A percentile compares a stretch with the other conserved stretches of the same genome.
Conservation (phyloP, 1,140 invertebrate species). For the Sitodiplosis mosellana region DNA sequence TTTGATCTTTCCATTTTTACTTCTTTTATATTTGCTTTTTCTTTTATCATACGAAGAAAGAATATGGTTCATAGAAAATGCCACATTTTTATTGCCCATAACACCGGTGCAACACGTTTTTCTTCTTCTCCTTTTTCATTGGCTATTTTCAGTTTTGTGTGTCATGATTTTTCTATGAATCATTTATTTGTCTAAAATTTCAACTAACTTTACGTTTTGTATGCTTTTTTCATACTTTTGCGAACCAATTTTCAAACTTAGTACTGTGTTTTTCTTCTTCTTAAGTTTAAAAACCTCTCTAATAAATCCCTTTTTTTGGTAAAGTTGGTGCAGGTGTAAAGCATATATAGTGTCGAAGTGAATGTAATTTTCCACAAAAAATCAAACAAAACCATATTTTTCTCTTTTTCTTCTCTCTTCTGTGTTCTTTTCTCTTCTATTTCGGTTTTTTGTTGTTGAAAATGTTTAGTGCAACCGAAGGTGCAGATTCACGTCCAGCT, state of each 20-base stretch:
- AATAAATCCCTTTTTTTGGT: neutral
- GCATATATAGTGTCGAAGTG: neutral
- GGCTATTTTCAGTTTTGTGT: too few species aligned
- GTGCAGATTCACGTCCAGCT: conserved; percentile 61
- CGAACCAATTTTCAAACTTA: neutral
- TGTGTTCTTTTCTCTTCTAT: neutral
- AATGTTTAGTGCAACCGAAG: conserved; percentile 54
- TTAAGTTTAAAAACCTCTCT: neutral
- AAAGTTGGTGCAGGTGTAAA: neutral
- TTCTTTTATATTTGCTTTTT: too few species aligned
- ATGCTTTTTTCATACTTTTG: too few species aligned
- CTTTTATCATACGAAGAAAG: too few species aligned
- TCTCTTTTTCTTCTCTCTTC: neutral
- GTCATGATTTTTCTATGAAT: too few species aligned
- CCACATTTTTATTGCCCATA: too few species aligned
- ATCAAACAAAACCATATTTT: conserved; percentile 3
- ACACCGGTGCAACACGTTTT: too few species aligned
- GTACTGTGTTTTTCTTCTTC: neutral
- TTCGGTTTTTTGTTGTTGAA: neutral
- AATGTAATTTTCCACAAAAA: neutral
- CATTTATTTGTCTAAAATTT: too few species aligned
- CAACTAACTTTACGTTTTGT: too few species aligned
- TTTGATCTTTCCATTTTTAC: too few species aligned
- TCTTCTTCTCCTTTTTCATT: too few species aligned
- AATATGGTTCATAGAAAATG: too few species aligned